Evolutionary conservation across 2,113 vertebrate species (phyloP), one percentile per base, ranked within the genome.

Genomic region (Grammomys dolichurus): DNA sequence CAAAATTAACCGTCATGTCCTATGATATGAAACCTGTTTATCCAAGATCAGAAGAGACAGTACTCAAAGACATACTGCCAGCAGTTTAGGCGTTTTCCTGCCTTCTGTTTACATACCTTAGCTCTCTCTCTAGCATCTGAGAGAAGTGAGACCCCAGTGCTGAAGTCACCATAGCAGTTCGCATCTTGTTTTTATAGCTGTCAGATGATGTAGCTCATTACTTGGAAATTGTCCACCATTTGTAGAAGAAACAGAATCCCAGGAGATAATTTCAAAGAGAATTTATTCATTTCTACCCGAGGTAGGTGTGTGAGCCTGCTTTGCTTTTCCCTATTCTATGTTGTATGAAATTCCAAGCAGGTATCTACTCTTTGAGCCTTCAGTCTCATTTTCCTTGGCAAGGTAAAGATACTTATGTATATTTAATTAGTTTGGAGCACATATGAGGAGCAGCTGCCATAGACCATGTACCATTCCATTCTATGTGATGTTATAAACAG

Each of bases 181-280:
- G n/a, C 65, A 22, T n/a, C 40, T 90, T 22, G 5, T 31, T 81
- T 85, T 69, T 63, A 31, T 51, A 73, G 36, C 90, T 92, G 70
- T 82, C 43, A 54, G 70, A 65, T 36, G 85, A 90, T 36, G 40
- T 5, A 5, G 56, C 28, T 77, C 28, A 0, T 95, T 91, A 60
- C 60, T 90, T 69, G 36, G 54, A 93, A 89, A 91, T 87, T 56
- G 82, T 13, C 36, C 63, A 69, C 65, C 24, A 60, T 89, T 89
- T 97, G 89, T 56, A 69, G n/a, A 78, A 36, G 87, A 65, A 94
- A 48, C n/a, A 77, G 65, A 33, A 36, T 77, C 14, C 85, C 46
- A 40, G 84, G 76, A 90, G 78, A 85, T 88, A 85, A 84, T 54
- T 19, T 19, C 67, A 85, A 82, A 76, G 60, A 93, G 51, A 87